phyloP scores from a whole-genome alignment of 1,140 invertebrate species.

The Saccostrea cuccullata region DNA sequence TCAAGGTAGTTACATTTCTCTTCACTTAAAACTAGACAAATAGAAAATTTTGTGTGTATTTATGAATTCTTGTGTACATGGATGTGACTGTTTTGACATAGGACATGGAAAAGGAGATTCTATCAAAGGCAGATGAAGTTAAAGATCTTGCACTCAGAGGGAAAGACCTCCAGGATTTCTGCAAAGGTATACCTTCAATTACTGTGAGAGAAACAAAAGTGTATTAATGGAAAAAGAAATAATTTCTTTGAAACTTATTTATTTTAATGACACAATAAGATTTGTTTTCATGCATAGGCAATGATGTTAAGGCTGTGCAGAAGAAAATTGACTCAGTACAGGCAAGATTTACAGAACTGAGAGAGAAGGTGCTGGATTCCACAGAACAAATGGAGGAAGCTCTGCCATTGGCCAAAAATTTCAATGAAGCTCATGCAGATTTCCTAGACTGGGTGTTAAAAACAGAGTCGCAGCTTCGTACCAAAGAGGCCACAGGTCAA shows the following conservation, averaged over 20 bases:
- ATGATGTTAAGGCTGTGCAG: slow-evolving; percentile 70
- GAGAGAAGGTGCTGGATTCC: slow-evolving; percentile 89
- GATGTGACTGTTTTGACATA: slow-evolving; percentile 4
- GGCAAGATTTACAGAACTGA: slow-evolving; percentile 93
- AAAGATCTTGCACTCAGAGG: slow-evolving; percentile 64
- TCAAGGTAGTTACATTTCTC: slow-evolving; percentile 60
- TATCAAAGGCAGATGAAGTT: slow-evolving; percentile 53
- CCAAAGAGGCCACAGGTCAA: slow-evolving; percentile 68
- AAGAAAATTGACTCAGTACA: slow-evolving; percentile 85
- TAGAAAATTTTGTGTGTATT: not conserved
- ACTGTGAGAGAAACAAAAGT: too few relatives aligned
- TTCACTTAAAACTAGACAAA: not conserved
- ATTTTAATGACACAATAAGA: too few relatives aligned
- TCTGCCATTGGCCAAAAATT: slow-evolving; percentile 94
- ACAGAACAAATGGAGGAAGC: slow-evolving; percentile 91
- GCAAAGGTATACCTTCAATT: slow-evolving; percentile 62
- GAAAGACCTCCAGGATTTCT: slow-evolving; percentile 68
- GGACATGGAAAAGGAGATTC: slow-evolving; percentile 59
- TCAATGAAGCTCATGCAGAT: slow-evolving; percentile 92
- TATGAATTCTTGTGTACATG: not conserved
- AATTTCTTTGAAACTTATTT: too few relatives aligned
- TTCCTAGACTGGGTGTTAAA: slow-evolving; percentile 95
- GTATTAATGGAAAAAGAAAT: too few relatives aligned
- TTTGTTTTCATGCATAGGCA: slow-evolving; percentile 55
- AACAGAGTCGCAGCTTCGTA: slow-evolving; percentile 89